Evolutionary conservation across 2,888 invertebrate species (phyloP).

Genomic region (Eremobia ochroleuca): DNA sequence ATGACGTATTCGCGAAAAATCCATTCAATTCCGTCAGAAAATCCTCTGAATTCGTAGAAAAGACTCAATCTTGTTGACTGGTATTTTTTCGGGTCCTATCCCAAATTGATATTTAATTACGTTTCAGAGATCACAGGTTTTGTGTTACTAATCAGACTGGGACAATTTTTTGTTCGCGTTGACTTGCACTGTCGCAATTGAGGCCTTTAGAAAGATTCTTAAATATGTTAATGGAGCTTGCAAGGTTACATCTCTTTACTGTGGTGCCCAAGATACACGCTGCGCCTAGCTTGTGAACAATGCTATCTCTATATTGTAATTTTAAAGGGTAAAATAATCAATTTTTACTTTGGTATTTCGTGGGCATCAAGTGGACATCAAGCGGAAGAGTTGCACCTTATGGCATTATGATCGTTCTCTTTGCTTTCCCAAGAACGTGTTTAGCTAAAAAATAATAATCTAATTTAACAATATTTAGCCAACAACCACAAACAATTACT

Average conservation of each 20-base stretch:
- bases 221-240: neutral
- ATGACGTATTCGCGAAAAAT: conserved; percentile 41
- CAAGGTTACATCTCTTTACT: neutral
- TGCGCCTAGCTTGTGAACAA: neutral
- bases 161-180: conserved; percentile 45
- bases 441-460: neutral
- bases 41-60: conserved; percentile 33
- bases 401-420: neutral
- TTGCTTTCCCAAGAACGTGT: neutral
- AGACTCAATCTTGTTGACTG: conserved; percentile 60
- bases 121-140: conserved; percentile 67
- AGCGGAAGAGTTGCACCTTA: neutral
- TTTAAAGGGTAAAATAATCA: neutral
- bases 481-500: conserved; percentile 8
- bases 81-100: conserved; percentile 58
- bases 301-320: neutral
- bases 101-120: conserved; percentile 68
- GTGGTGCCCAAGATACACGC: neutral
- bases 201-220: neutral
- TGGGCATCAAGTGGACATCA: too few relatives aligned
- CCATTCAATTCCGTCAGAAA: conserved; percentile 18
- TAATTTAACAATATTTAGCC: neutral
- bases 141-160: conserved; percentile 58
- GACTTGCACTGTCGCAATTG: conserved; percentile 39
- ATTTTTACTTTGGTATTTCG: neutral